phyloP scores from a whole-genome alignment of 2,797 vertebrate species.

The Chaunax sp. region DNA sequence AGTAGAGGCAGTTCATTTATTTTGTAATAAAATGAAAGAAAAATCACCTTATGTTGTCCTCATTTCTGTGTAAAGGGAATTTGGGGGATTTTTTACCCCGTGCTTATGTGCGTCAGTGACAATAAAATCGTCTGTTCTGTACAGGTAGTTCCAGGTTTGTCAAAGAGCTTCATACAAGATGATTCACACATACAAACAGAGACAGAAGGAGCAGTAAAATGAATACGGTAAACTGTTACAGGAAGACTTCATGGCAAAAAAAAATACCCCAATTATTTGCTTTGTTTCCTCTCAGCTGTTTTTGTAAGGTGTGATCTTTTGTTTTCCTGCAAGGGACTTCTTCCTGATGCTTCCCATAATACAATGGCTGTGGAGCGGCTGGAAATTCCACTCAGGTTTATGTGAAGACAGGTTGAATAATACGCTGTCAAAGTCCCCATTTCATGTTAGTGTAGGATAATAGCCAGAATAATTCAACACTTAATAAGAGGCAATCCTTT shows the following conservation, averaged over 20 bases:
- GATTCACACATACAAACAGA: not conserved
- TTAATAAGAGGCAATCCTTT: not conserved
- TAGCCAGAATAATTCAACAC: not conserved
- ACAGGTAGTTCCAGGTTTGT: slow-evolving; percentile 11
- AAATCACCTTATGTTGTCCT: slow-evolving; percentile 18
- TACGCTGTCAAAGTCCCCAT: slow-evolving; percentile 2
- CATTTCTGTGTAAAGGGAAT: slow-evolving; percentile 15
- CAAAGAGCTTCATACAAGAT: not conserved
- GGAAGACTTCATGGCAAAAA: slow-evolving; percentile 2
- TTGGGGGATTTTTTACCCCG: not conserved
- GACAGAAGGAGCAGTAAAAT: not conserved
- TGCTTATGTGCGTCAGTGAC: not conserved
- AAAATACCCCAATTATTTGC: slow-evolving; percentile 11
- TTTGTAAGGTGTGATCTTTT: slow-evolving; percentile 40
- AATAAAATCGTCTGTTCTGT: not conserved
- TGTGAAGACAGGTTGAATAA: slow-evolving; percentile 16
- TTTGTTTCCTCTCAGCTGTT: slow-evolving; percentile 47
- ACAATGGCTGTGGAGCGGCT: slow-evolving; percentile 45
- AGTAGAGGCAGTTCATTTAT: slow-evolving; percentile 65
- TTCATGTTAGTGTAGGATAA: not conserved
- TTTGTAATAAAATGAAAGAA: slow-evolving; percentile 78
- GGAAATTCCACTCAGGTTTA: slow-evolving; percentile 67
- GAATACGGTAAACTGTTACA: not conserved
- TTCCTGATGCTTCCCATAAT: slow-evolving; percentile 42
- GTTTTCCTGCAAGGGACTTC: slow-evolving; percentile 52